These are phyloP conservation scores for Perithous albicinctus DNA, from an alignment of 2,888 invertebrate species.

Conservation along the genomic window DNA sequence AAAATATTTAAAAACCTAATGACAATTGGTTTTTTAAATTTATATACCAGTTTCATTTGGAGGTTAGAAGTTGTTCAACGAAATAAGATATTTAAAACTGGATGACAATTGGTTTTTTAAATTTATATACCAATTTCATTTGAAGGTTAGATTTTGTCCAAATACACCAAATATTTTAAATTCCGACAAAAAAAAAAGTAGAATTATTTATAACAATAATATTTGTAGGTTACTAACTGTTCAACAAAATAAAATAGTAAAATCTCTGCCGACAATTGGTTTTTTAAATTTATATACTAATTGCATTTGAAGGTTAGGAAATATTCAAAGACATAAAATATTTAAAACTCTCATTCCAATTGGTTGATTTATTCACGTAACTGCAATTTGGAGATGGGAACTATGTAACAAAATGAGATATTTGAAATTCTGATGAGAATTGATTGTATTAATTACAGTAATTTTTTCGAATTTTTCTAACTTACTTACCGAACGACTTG, in stretches of 20 bases:
- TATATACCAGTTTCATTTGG: not conserved
- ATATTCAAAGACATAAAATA: not conserved
- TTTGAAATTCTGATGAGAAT: too few relatives aligned
- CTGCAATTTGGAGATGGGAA: too few relatives aligned
- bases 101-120: not conserved
- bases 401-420: too few relatives aligned
- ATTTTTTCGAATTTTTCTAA: not conserved
- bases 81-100: not conserved
- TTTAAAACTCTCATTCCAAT: not conserved
- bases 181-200: not conserved
- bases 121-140: not conserved
- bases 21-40: not conserved
- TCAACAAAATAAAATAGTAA: not conserved
- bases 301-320: not conserved
- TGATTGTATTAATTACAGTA: too few relatives aligned
- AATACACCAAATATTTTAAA: not conserved
- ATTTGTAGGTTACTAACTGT: not conserved
- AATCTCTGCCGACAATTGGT: not conserved
- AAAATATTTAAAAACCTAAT: not conserved
- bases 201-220: not conserved
- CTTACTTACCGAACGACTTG: constrained; percentile 72
- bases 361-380: too few relatives aligned
- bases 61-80: not conserved
- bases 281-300: not conserved
- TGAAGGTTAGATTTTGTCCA: not conserved